Evolutionary conservation across 30 jellyfish, hydroid and myxozoan genomes (phyloP).

Genomic region (Calvadosia cruxmelitensis): DNA sequence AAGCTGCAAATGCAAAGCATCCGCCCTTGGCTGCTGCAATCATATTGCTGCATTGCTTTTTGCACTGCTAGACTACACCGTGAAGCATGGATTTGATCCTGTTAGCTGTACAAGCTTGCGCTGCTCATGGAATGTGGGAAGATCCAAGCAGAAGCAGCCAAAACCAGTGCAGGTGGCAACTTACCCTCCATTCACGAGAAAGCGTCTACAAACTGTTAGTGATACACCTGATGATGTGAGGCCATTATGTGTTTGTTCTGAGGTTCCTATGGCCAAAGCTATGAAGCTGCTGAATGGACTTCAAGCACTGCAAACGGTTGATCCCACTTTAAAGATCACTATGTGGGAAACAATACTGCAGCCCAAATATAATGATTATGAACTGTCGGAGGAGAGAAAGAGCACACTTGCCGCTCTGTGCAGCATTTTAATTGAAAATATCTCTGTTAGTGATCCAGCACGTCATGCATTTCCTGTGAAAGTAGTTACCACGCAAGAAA

Average conservation of each 20-base stretch:
- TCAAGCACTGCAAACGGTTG: no score
- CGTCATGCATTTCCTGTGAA: no score
- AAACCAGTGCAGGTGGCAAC: constrained; percentile 1
- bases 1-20: constrained; percentile 21
- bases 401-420: no score
- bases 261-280: not conserved
- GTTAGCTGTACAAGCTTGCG: constrained; percentile 21
- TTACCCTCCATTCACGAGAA: constrained; percentile 11
- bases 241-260: not conserved
- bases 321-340: no score
- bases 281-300: no score
- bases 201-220: not conserved
- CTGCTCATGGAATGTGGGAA: constrained; percentile 47
- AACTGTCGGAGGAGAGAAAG: constrained; percentile 3
- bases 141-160: constrained; percentile 20
- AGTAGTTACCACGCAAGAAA: no score
- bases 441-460: no score
- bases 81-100: constrained; percentile 13
- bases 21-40: constrained; percentile 26
- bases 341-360: constrained; percentile 38
- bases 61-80: not conserved
- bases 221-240: not conserved
- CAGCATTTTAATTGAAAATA: no score
- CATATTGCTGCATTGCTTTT: constrained; percentile 46
- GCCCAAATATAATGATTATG: constrained; percentile 19